These are phyloP conservation scores for Epiblema foenella DNA, from an alignment of 2,888 invertebrate genomes.

Conservation along the genomic window DNA sequence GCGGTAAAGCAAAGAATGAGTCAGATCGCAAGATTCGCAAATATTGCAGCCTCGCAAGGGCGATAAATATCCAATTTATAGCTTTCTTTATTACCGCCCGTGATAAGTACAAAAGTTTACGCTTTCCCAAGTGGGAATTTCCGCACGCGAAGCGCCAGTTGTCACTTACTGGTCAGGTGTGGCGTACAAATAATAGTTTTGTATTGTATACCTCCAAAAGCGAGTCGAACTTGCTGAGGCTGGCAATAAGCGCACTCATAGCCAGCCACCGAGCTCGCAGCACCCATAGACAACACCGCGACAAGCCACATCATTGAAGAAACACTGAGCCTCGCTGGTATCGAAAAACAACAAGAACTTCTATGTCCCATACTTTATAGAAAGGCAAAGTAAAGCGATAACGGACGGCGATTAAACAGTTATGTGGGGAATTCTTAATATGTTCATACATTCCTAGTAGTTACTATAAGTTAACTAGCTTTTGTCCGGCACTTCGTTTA, in stretches of 20 bases:
- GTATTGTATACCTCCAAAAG: constrained; percentile 83
- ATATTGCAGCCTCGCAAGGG: no score
- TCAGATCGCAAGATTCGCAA: no score
- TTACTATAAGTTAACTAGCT: no score
- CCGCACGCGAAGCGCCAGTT: no score
- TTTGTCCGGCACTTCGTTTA: no score
- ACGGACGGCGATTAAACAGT: neutral
- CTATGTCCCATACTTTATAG: neutral
- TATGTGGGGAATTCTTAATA: neutral
- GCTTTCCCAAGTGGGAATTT: no score
- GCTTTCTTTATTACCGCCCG: no score
- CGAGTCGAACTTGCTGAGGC: constrained; percentile 88
- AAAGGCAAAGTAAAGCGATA: neutral
- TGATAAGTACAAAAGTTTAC: no score
- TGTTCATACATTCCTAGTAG: no score
- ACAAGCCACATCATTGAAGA: neutral
- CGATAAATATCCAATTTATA: no score
- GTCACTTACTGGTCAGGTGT: no score
- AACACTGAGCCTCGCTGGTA: neutral
- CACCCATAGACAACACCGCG: constrained; percentile 4
- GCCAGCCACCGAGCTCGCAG: neutral
- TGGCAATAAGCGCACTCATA: constrained; percentile 71
- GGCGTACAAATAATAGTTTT: constrained; percentile 36
- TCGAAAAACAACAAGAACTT: neutral
- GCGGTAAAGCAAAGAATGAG: no score